Percentiles rank a stretch among this genome's conserved stretches.
phyloP scores from a whole-genome alignment of 2,113 vertebrate genomes.

The Capricornis sumatraensis region DNA sequence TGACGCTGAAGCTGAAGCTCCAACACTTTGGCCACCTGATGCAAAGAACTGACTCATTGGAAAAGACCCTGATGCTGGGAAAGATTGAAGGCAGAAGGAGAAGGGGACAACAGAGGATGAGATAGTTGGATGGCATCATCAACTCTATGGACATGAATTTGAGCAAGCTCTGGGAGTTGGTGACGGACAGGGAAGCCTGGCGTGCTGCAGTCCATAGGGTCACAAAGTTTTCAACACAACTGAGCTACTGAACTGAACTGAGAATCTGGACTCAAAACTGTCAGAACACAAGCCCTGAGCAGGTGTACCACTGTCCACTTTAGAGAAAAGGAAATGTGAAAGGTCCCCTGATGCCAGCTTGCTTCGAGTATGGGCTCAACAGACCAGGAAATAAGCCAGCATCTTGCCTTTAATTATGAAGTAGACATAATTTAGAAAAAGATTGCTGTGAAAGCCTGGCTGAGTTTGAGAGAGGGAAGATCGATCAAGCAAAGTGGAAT shows the following conservation, averaged over 20 bases:
- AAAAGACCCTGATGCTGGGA: background rate
- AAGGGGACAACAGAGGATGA: background rate
- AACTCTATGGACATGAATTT: background rate
- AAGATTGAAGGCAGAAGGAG: background rate
- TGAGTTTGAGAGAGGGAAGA: slow-evolving; percentile 28
- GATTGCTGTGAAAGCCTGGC: background rate
- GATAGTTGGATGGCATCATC: background rate
- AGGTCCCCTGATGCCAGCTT: background rate
- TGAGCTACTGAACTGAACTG: background rate
- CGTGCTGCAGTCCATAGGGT: background rate
- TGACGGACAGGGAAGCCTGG: background rate
- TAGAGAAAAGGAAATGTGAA: background rate
- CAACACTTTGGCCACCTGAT: background rate
- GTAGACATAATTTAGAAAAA: slow-evolving; percentile 35
- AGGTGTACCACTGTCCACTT: background rate
- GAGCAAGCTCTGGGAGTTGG: background rate
- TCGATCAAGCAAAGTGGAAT: slow-evolving; percentile 32
- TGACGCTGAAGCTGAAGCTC: accelerated
- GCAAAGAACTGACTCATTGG: background rate
- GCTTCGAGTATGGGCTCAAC: background rate
- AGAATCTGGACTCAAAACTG: background rate
- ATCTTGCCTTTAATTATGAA: slow-evolving; percentile 47
- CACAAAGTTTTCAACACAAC: background rate
- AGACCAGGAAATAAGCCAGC: slow-evolving; percentile 29
- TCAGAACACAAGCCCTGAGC: background rate